A percentile compares a stretch with the other conserved stretches of the same genome.
These are phyloP conservation scores for Coptodon rendalli DNA, from an alignment of 2,113 vertebrate species.

Conservation along the genomic window DNA sequence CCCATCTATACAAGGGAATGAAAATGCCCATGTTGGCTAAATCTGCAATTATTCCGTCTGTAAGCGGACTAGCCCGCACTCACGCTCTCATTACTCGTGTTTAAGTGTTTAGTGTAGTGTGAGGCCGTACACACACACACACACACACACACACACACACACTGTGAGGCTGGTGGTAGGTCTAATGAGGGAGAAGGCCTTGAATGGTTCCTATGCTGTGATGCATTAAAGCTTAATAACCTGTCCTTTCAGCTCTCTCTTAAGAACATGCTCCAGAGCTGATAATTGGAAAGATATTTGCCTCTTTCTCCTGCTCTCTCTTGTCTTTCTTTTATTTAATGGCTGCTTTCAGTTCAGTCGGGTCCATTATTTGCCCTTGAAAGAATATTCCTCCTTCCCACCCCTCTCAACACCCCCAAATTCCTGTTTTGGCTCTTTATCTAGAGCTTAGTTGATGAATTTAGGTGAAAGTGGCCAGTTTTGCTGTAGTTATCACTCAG, in stretches of 20 bases:
- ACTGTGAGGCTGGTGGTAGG: conserved; percentile 20
- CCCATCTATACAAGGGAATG: conserved; percentile 30
- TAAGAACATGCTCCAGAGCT: conserved; percentile 52
- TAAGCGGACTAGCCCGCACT: conserved; percentile 48
- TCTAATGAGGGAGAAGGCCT: conserved; percentile 64
- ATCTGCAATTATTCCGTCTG: conserved; percentile 56
- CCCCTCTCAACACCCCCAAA: background rate
- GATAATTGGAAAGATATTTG: conserved; percentile 69
- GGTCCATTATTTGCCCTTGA: conserved; percentile 54
- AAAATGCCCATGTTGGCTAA: conserved; percentile 54
- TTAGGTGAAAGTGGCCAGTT: conserved; percentile 19
- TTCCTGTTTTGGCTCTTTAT: conserved; percentile 28
- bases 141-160: background rate
- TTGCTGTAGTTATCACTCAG: background rate
- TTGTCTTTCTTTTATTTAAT: conserved; percentile 54
- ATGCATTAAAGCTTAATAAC: conserved; percentile 71
- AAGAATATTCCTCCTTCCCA: conserved; percentile 15
- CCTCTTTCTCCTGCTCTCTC: conserved; percentile 46
- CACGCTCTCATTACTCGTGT: conserved; percentile 53
- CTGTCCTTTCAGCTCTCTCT: conserved; percentile 63
- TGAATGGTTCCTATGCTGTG: conserved; percentile 63
- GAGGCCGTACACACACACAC: background rate
- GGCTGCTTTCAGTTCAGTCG: conserved; percentile 41
- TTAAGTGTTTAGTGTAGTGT: conserved; percentile 56
- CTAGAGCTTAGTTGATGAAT: background rate